Percentiles rank a stretch among this genome's conserved stretches.
These are phyloP conservation scores for Yponomeuta evonymella DNA, from an alignment of 2,888 invertebrate genomes.

Conservation along the genomic window DNA sequence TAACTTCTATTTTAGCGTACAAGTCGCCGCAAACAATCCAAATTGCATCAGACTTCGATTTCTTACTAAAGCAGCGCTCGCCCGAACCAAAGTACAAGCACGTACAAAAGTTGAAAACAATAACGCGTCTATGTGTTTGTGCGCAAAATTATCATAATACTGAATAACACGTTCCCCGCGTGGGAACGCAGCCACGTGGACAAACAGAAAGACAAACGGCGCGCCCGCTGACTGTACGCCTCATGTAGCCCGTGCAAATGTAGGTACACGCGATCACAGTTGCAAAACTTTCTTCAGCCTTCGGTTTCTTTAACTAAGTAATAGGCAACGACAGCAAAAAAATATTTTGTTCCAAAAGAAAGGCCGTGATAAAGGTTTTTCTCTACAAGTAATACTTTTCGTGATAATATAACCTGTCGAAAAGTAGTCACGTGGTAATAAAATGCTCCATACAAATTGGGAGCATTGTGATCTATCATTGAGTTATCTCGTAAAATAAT, in stretches of 20 bases:
- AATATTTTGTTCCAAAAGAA: too few relatives aligned
- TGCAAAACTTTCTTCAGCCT: background rate
- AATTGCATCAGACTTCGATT: background rate
- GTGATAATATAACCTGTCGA: too few relatives aligned
- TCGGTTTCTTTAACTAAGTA: too few relatives aligned
- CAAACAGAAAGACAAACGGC: conserved; percentile 45
- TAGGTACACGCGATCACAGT: background rate
- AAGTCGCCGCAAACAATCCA: background rate
- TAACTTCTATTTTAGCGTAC: background rate
- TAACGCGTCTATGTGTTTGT: conserved; percentile 42
- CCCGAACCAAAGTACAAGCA: conserved; percentile 35
- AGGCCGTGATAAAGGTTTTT: too few relatives aligned
- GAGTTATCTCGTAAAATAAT: too few relatives aligned
- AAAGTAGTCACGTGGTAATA: too few relatives aligned
- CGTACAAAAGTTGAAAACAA: conserved; percentile 44
- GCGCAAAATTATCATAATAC: conserved; percentile 63
- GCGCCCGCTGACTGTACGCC: conserved; percentile 18
- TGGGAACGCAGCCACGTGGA: conserved; percentile 61
- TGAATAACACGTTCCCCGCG: conserved; percentile 49
- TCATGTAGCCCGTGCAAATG: background rate
- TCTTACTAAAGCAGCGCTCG: conserved; percentile 7
- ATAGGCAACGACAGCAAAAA: too few relatives aligned
- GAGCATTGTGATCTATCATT: too few relatives aligned
- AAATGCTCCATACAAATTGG: too few relatives aligned
- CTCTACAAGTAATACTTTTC: too few relatives aligned